phyloP scores from a whole-genome alignment of 2,797 vertebrate genomes.

The Enteromius treurensis region DNA sequence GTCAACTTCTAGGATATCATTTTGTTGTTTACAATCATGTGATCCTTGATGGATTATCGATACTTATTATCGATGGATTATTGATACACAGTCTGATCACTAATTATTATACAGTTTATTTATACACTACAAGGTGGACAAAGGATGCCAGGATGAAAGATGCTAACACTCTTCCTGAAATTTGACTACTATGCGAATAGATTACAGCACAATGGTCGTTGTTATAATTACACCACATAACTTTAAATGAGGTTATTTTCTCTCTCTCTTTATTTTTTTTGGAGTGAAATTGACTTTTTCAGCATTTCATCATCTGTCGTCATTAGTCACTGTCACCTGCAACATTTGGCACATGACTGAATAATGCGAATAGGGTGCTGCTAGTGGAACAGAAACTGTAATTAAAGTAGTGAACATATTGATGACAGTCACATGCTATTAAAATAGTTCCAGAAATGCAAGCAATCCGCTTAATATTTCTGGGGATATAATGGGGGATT shows the following conservation, averaged over 20 bases:
- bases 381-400: background rate
- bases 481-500: background rate
- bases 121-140: background rate
- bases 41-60: background rate
- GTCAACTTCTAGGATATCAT: background rate
- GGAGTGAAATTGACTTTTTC: background rate
- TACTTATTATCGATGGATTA: background rate
- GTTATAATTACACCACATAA: background rate
- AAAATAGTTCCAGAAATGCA: background rate
- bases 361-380: background rate
- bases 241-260: background rate
- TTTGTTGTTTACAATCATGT: background rate
- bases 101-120: background rate
- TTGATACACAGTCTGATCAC: background rate
- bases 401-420: background rate
- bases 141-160: background rate
- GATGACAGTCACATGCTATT: background rate
- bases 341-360: background rate
- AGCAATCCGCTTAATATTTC: constrained; percentile 18
- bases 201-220: background rate
- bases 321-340: background rate
- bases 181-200: background rate
- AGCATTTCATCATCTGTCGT: background rate
- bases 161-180: too few species aligned
- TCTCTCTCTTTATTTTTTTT: background rate